Evolutionary conservation across 2,797 vertebrate genomes (phyloP).

Genomic region (Gymnocypris eckloni): DNA sequence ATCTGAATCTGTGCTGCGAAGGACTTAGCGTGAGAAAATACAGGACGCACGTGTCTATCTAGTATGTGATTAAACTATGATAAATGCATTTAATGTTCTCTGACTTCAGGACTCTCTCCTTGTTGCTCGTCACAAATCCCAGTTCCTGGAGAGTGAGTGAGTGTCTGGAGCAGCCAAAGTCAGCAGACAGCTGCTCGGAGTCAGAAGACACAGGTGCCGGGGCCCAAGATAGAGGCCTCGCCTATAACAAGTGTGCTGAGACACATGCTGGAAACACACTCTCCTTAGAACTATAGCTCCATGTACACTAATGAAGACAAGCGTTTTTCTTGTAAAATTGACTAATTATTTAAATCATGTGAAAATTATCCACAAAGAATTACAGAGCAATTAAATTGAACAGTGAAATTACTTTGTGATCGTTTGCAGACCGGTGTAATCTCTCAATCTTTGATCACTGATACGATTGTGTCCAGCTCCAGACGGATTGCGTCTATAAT

Average conservation of each 20-base stretch:
- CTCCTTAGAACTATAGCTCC: neutral
- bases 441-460: slow-evolving; percentile 10
- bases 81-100: neutral
- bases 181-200: slow-evolving; percentile 66
- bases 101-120: neutral
- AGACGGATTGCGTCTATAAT: slow-evolving; percentile 2
- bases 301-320: neutral
- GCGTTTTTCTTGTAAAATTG: neutral
- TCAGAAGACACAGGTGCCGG: slow-evolving; percentile 65
- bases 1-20: slow-evolving; percentile 30
- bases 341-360: neutral
- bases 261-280: neutral
- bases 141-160: neutral
- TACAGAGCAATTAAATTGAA: neutral
- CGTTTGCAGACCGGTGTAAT: neutral
- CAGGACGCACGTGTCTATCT: slow-evolving; percentile 22
- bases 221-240: slow-evolving; percentile 28
- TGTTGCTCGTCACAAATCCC: neutral
- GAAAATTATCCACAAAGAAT: neutral
- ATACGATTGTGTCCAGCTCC: slow-evolving; percentile 12
- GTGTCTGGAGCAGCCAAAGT: slow-evolving; percentile 17
- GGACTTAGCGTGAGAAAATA: slow-evolving; percentile 23
- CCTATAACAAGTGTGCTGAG: neutral
- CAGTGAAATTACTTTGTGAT: neutral
- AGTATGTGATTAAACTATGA: neutral